Conservation (phyloP, 2,113 vertebrate species). For the Bambusicola thoracicus region DNA sequence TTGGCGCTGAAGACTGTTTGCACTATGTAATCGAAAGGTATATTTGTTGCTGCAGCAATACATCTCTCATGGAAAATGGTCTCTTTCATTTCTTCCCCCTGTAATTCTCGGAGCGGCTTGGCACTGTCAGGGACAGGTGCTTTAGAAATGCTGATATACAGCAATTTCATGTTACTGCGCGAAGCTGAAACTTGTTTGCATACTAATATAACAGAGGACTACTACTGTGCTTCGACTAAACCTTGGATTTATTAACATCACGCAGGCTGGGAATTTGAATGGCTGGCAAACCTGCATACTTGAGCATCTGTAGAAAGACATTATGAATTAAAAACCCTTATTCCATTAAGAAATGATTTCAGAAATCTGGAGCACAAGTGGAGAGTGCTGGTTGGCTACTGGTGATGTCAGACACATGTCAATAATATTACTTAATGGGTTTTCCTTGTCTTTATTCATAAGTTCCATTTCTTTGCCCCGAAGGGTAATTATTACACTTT, state of each 20-base stretch:
- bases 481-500: slow-evolving; percentile 68
- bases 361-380: slow-evolving; percentile 31
- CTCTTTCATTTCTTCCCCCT: slow-evolving; percentile 55
- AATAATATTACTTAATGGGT: slow-evolving; percentile 67
- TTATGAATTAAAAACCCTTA: background rate
- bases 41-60: background rate
- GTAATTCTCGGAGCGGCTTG: slow-evolving; percentile 40
- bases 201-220: background rate
- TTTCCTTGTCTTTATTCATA: slow-evolving; percentile 67
- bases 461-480: slow-evolving; percentile 59
- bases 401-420: slow-evolving; percentile 48
- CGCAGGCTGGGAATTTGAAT: background rate
- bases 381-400: slow-evolving; percentile 25
- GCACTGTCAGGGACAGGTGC: slow-evolving; percentile 43
- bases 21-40: slow-evolving; percentile 45
- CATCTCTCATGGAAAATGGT: slow-evolving; percentile 27
- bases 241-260: slow-evolving; percentile 1
- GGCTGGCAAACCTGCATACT: slow-evolving; percentile 43
- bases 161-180: slow-evolving; percentile 14
- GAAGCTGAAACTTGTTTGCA: slow-evolving; percentile 5
- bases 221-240: background rate
- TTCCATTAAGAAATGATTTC: slow-evolving; percentile 53
- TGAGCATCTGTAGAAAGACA: slow-evolving; percentile 21
- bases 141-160: slow-evolving; percentile 53
- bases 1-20: slow-evolving; percentile 35